Percentiles rank a stretch among this genome's conserved stretches.
These are phyloP conservation scores for Chaenocephalus aceratus DNA, from an alignment of 2,113 vertebrate genomes.

Conservation along the genomic window DNA sequence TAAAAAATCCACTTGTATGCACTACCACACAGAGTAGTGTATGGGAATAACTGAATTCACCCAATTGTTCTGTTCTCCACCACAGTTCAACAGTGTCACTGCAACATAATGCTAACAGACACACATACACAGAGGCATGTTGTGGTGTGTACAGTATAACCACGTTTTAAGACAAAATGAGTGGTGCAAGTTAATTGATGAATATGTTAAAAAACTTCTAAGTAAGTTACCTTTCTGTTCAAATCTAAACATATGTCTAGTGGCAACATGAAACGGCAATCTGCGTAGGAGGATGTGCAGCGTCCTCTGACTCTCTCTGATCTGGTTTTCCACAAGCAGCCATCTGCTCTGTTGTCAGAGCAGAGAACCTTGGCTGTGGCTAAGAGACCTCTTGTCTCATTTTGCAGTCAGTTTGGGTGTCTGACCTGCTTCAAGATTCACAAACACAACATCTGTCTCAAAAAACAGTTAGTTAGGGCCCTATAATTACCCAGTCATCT, in stretches of 20 bases:
- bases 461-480: constrained; percentile 45
- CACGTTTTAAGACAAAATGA: not conserved
- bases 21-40: not conserved
- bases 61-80: constrained; percentile 26
- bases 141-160: not conserved
- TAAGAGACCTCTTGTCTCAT: constrained; percentile 74
- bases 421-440: constrained; percentile 66
- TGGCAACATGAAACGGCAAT: constrained; percentile 50
- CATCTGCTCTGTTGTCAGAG: constrained; percentile 77
- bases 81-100: constrained; percentile 42
- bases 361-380: constrained; percentile 72
- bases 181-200: constrained; percentile 16
- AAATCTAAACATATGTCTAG: constrained; percentile 47
- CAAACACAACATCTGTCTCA: constrained; percentile 72
- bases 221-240: constrained; percentile 23
- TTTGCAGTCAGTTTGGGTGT: constrained; percentile 69
- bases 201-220: not conserved
- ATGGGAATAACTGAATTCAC: constrained; percentile 23
- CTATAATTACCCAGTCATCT: constrained; percentile 42
- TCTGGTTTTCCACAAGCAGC: constrained; percentile 72
- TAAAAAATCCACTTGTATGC: not conserved
- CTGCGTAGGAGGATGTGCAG: constrained; percentile 37
- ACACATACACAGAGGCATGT: not conserved
- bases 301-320: constrained; percentile 54
- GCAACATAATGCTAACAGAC: not conserved